A percentile compares a stretch with the other conserved stretches of the same genome.
phyloP scores from a whole-genome alignment of 2,888 invertebrate species.

The Bimastos eiseni region DNA sequence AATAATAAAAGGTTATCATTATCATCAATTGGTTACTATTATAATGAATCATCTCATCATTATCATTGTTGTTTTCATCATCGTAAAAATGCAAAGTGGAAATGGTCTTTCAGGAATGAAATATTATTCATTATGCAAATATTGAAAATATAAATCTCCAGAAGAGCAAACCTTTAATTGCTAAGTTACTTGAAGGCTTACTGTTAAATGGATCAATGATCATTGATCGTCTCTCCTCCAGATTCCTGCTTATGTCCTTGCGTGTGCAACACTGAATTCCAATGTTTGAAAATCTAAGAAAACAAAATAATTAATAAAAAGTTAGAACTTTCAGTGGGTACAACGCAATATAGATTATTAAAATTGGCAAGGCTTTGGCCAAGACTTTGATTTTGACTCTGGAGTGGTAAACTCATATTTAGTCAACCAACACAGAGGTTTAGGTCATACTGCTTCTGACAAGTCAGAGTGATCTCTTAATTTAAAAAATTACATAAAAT shows the following conservation, averaged over 20 bases:
- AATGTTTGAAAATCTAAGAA: constrained; percentile 16
- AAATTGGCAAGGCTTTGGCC: neutral
- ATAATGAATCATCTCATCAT: neutral
- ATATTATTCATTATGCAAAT: neutral
- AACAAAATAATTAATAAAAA: neutral
- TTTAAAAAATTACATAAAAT: neutral
- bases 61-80: neutral
- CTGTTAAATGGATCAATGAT: constrained; percentile 21
- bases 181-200: neutral
- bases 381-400: no score
- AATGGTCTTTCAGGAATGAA: neutral
- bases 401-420: neutral
- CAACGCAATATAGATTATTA: neutral
- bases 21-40: neutral
- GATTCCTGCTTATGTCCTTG: constrained; percentile 15
- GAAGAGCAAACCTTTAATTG: neutral
- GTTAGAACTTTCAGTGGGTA: neutral
- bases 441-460: neutral
- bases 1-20: no score
- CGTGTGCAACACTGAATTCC: constrained; percentile 25
- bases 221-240: neutral
- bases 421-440: neutral
- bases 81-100: neutral
- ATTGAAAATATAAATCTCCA: neutral
- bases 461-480: neutral